Percentiles rank a stretch among this genome's conserved stretches.
Conservation (phyloP, 1,140 invertebrate species). For the Scaptomyza hsui region DNA sequence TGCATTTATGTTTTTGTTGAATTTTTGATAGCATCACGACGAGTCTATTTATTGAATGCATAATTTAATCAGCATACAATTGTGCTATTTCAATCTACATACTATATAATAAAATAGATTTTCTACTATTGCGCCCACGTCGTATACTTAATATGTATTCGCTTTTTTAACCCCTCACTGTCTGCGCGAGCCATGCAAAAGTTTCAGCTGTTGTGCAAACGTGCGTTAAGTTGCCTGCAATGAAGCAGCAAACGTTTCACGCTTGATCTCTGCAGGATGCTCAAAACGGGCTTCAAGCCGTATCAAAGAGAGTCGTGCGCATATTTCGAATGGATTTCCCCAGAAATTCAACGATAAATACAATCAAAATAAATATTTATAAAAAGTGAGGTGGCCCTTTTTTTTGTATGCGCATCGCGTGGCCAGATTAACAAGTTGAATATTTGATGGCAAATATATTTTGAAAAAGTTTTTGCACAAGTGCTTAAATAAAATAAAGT, state of each 20-base stretch:
- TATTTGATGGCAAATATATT: background rate
- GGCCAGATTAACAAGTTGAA: constrained; percentile 5
- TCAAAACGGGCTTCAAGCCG: background rate
- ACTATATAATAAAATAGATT: constrained; percentile 4
- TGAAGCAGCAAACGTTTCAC: constrained; percentile 62
- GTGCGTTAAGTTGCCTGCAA: constrained; percentile 68
- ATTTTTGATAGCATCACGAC: background rate
- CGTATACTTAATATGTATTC: constrained; percentile 55
- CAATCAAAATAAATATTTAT: constrained; percentile 40
- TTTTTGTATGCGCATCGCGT: constrained; percentile 11
- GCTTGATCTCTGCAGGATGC: constrained; percentile 38
- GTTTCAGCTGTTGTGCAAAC: constrained; percentile 56
- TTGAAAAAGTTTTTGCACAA: background rate
- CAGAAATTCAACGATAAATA: constrained; percentile 29
- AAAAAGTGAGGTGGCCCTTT: background rate
- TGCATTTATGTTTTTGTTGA: constrained; percentile 24
- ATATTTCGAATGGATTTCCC: constrained; percentile 43
- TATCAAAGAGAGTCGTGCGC: constrained; percentile 36
- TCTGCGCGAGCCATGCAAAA: constrained; percentile 32
- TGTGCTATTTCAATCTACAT: constrained; percentile 43
- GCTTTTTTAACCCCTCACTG: constrained; percentile 7
- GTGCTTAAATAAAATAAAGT: background rate
- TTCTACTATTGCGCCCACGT: constrained; percentile 4
- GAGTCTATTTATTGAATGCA: constrained; percentile 20
- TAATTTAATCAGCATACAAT: constrained; percentile 39